Evolutionary conservation across 2,888 invertebrate species (phyloP), one percentile per base, ranked within the genome.

Genomic region (Osmoderma eremita): DNA sequence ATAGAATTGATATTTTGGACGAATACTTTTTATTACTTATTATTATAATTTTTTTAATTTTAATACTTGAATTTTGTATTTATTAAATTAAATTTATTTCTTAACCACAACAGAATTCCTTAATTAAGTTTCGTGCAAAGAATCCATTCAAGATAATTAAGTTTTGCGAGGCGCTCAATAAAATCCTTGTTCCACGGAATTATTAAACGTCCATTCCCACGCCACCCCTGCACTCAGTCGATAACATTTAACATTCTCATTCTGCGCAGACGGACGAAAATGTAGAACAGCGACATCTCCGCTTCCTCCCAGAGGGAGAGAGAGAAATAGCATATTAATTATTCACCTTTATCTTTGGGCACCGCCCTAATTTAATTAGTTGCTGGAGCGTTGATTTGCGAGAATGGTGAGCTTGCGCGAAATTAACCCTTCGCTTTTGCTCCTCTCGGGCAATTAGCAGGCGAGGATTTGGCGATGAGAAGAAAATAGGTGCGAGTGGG

Each of bases 391-490:
- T 42, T 42, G 56, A 56, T 56, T 63, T 50, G 51, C 49, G 63
- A 8, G 41, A 41, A 13, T 13, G 20, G 45, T 30, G 67, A 45
- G 64, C 56, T 30, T 63, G 64, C 63, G 63, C 67, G 17, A 63
- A 67, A 63, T 64, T 63, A 64, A 56, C 64, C 56, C 67, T 58
- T 53, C 62, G 67, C 63, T 63, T 56, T 56, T 56, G 42, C 56
- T 42, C 56, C 42, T 4, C 24, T 24, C 24, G 24, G 38, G 64
- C 63, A 67, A 62, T 62, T 65, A 62, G 49, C 56, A 24, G 12
- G n/a, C 42, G 41, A 50, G 62, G 67, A 66, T 61, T 51, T 51
- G 67, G 24, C 24, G 24, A 36, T 42, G 49, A 42, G 42, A 62
- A 50, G 50, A 39, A 50, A 50, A 50, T 41, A 61, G 66, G 61